Evolutionary conservation across 2,797 vertebrate genomes (phyloP).

Genomic region (Notoglanidium macrostoma): DNA sequence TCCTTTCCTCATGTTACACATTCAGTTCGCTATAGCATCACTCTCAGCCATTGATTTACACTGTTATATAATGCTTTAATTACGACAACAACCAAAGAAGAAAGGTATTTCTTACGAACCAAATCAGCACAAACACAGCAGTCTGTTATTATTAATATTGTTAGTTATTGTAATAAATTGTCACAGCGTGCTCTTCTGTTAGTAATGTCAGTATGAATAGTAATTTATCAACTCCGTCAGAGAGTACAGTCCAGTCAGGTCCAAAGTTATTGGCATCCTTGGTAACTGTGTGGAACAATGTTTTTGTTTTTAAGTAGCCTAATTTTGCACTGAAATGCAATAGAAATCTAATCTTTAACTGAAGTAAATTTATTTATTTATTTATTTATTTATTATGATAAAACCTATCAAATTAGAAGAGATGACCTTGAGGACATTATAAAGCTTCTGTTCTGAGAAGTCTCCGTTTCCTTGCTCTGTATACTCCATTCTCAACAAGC

Average conservation of each 20-base stretch:
- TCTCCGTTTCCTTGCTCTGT: background rate
- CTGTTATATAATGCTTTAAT: background rate
- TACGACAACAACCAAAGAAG: no score
- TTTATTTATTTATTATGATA: no score
- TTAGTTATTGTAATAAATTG: background rate
- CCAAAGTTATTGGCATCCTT: background rate
- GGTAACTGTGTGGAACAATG: background rate
- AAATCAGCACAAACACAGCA: background rate
- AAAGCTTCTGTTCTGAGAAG: background rate
- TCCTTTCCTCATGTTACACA: no score
- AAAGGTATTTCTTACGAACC: no score
- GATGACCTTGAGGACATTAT: background rate
- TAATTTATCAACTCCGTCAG: background rate
- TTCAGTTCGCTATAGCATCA: background rate
- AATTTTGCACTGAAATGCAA: no score
- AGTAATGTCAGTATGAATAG: background rate
- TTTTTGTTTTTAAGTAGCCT: background rate
- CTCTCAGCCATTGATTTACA: background rate
- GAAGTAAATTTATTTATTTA: background rate
- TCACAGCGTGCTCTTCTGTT: background rate
- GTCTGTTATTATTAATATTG: background rate
- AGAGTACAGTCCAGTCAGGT: background rate
- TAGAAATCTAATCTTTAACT: background rate
- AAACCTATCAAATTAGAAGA: background rate
- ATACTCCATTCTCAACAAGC: background rate